Base-by-base conservation (phyloP, 1,140 invertebrate genomes). In the Diuraphis noxia region DNA sequence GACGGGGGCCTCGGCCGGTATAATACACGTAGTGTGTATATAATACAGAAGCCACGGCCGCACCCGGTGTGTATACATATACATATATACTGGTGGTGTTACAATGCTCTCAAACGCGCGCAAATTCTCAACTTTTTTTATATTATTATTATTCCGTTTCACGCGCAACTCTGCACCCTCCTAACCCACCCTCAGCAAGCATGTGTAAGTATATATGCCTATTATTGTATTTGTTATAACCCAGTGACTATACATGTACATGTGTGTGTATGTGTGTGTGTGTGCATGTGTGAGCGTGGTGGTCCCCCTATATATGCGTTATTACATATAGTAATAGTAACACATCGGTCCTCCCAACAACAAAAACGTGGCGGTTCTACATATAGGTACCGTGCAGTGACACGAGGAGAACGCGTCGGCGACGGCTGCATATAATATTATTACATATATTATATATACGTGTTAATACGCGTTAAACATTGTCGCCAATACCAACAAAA, bases 211-310 rank as follows among this genome's bases (percentile, higher is more conserved):
- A 41, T 86, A 86, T 86, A 86, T 52, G 85, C 43, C 85, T 86
- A 86, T 86, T 86, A 86, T 86, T 86, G 85, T 86, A 86, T 86
- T 86, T 52, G 85, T 86, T 86, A 86, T 86, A 86, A 86, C 34
- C 21, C 85, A 41, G 85, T 52, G 85, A 86, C 85, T 52, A 38
- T 36, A 34, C 46, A 25, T 79, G 40, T 82, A 82, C 41, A 79
- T 82, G 40, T 41, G 38, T 36, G 34, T 7, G 34, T 36, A 19
- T 7, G 34, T 9, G 41, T 43, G 46, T 23, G 46, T 49, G 46
- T 38, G 34, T 84, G 46, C 21, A 34, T 46, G 41, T 49, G 43
- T 52, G 34, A 36, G 85, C 30, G 46, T 34, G 41, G 85, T 52
- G 43, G 82, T 52, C 85, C 43, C 85, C 85, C 46, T 85, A 43